Evolutionary conservation across 1,140 invertebrate species (phyloP).

Genomic region (Scaptomyza hsui): DNA sequence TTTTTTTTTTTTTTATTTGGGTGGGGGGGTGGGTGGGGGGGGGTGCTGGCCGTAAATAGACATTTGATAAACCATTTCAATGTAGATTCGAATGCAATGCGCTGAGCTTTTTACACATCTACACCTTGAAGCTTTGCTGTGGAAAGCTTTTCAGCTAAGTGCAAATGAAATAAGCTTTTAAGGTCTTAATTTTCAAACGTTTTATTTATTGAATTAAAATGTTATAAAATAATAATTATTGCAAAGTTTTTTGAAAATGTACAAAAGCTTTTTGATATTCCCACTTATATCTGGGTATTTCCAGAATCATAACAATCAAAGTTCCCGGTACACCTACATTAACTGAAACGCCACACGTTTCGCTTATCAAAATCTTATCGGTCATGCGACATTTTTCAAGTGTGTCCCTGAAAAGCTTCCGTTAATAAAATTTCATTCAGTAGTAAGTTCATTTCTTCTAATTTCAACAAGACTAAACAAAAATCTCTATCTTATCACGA

Average conservation of each 20-base stretch:
- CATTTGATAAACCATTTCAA: neutral
- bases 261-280: too few species aligned
- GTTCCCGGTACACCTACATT: neutral
- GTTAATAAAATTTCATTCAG: constrained; percentile 33
- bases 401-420: constrained; percentile 27
- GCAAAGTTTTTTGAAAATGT: neutral
- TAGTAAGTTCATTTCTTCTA: constrained; percentile 10
- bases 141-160: too few species aligned
- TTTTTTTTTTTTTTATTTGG: neutral
- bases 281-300: constrained; percentile 9
- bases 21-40: too few species aligned
- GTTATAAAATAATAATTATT: neutral
- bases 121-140: neutral
- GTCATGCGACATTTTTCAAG: constrained; percentile 12
- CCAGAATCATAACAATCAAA: neutral
- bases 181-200: neutral
- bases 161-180: too few species aligned
- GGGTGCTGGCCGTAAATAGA: too few species aligned
- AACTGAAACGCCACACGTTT: constrained; percentile 1
- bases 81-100: constrained; percentile 2
- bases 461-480: constrained; percentile 3
- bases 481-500: constrained; percentile 33
- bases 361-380: constrained; percentile 47
- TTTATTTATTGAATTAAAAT: neutral
- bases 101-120: neutral